A percentile compares a stretch with the other conserved stretches of the same genome.
Evolutionary conservation across 2,797 vertebrate genomes (phyloP).

Genomic region (Hyperoplus immaculatus): DNA sequence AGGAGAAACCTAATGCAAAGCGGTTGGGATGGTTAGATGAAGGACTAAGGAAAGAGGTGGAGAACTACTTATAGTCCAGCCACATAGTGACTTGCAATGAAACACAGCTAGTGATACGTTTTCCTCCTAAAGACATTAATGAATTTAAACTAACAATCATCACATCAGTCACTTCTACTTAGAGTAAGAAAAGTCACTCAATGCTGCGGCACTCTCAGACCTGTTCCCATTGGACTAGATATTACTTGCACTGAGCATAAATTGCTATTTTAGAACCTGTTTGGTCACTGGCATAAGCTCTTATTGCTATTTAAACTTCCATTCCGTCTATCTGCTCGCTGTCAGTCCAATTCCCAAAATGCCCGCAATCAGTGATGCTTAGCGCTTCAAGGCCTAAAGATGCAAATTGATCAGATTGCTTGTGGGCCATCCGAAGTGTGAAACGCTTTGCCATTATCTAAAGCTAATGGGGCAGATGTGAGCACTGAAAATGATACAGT

Average conservation of each 20-base stretch:
- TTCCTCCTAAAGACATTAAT: not conserved
- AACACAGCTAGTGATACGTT: slow-evolving; percentile 3
- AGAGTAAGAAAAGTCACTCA: slow-evolving; percentile 5
- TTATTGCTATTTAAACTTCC: slow-evolving; percentile 33
- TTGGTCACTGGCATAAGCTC: slow-evolving; percentile 32
- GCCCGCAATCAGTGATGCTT: slow-evolving; percentile 51
- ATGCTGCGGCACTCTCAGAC: not conserved
- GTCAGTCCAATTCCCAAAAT: slow-evolving; percentile 51
- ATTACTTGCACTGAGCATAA: slow-evolving; percentile 18
- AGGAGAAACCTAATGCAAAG: not conserved
- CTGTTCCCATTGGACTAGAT: slow-evolving; percentile 1
- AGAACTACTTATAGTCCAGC: not conserved
- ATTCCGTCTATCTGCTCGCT: slow-evolving; percentile 25
- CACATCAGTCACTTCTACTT: not conserved
- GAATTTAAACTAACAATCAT: not conserved
- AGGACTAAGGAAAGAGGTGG: not conserved
- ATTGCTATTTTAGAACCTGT: slow-evolving; percentile 20
- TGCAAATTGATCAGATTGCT: slow-evolving; percentile 45
- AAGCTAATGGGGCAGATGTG: slow-evolving; percentile 64
- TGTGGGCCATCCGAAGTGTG: slow-evolving; percentile 38
- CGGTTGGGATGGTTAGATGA: not conserved
- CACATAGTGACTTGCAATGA: slow-evolving; percentile 1
- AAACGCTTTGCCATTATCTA: slow-evolving; percentile 61
- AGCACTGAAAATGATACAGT: slow-evolving; percentile 53
- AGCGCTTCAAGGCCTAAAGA: slow-evolving; percentile 50